phyloP scores from a whole-genome alignment of 1,140 invertebrate genomes.

The Drosophila novamexicana region DNA sequence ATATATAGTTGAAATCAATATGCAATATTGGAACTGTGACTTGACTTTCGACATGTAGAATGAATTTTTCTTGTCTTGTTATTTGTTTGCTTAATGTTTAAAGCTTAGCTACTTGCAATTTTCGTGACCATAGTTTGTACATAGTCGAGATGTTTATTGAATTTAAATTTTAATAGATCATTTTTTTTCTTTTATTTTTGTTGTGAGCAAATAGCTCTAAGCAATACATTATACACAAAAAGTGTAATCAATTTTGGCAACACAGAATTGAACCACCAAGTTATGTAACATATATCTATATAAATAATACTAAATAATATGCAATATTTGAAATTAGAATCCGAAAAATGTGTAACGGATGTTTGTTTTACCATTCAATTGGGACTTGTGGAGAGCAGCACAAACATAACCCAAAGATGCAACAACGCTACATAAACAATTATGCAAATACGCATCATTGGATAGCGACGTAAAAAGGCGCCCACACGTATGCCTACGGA shows the following conservation, averaged over 20 bases:
- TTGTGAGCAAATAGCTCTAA: constrained; percentile 18
- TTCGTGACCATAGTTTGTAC: constrained; percentile 47
- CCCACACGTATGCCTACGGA: constrained; percentile 90
- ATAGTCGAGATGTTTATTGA: constrained; percentile 74
- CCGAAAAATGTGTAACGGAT: constrained; percentile 32
- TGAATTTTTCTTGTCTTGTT: constrained; percentile 62
- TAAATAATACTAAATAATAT: constrained; percentile 40
- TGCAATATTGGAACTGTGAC: constrained; percentile 75
- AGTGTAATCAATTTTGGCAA: constrained; percentile 52
- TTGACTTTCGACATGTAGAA: constrained; percentile 53
- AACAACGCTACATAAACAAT: constrained; percentile 87
- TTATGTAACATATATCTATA: constrained; percentile 63
- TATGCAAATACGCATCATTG: constrained; percentile 91
- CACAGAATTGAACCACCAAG: constrained; percentile 15
- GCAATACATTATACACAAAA: constrained; percentile 28
- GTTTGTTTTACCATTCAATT: constrained; percentile 51
- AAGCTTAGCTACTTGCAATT: constrained; percentile 54
- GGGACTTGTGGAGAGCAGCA: constrained; percentile 77
- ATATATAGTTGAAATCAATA: constrained; percentile 50
- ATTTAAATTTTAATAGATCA: constrained; percentile 46
- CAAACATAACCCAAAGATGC: constrained; percentile 83
- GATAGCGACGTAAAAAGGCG: constrained; percentile 92
- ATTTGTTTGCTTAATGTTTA: constrained; percentile 69
- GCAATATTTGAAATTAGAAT: constrained; percentile 50
- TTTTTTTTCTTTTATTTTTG: constrained; percentile 22